A percentile compares a stretch with the other conserved stretches of the same genome.
Conservation (phyloP, 2,113 vertebrate species). For the Equus quagga region DNA sequence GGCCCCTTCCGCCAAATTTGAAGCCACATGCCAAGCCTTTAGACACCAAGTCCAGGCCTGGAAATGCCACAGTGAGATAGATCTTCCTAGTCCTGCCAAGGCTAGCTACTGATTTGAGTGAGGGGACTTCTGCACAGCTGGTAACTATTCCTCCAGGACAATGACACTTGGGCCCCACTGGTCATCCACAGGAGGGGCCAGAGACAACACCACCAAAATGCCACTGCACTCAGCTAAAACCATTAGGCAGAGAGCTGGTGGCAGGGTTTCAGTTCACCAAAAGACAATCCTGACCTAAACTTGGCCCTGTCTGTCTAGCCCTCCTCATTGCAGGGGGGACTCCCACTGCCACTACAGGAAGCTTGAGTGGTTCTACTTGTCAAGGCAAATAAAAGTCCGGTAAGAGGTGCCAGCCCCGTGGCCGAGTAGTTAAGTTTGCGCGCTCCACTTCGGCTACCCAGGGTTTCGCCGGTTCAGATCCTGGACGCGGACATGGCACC, state of each 20-base stretch:
- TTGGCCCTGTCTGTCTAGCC: too few species aligned
- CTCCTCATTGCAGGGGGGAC: fast-evolving
- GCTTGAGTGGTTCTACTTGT: not conserved
- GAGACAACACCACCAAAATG: not conserved
- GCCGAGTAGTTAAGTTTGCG: too few species aligned
- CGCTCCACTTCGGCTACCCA: too few species aligned
- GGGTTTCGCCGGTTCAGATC: too few species aligned
- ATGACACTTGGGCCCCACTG: not conserved
- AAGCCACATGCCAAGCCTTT: not conserved
- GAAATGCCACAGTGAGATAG: not conserved
- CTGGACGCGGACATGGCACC: too few species aligned
- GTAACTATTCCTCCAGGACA: not conserved
- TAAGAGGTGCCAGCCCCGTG: not conserved
- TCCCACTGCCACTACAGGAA: not conserved
- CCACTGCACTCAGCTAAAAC: not conserved
- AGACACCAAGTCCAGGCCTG: not conserved
- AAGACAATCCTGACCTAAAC: not conserved
- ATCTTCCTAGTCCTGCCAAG: not conserved
- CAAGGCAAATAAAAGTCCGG: not conserved
- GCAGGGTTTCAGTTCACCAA: not conserved
- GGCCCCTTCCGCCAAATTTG: not conserved
- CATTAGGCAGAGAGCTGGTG: not conserved
- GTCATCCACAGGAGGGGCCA: not conserved
- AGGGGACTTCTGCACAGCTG: not conserved
- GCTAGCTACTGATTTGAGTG: not conserved